A percentile compares a stretch with the other conserved stretches of the same genome.
Evolutionary conservation across 2,113 vertebrate genomes (phyloP).

Genomic region (Pollachius pollachius): DNA sequence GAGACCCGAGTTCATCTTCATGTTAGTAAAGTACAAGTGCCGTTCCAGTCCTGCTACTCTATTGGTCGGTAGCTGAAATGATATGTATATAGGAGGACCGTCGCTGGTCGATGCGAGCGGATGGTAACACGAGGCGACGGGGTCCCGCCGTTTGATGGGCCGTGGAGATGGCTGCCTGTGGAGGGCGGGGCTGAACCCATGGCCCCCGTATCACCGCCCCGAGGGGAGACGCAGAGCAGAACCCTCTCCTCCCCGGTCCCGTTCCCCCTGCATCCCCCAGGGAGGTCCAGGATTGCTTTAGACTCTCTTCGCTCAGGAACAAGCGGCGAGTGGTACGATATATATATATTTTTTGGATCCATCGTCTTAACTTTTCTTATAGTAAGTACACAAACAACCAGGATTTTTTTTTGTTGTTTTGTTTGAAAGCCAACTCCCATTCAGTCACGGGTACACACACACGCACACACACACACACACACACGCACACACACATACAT

Average conservation of each 20-base stretch:
- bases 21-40: slow-evolving; percentile 44
- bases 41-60: slow-evolving; percentile 46
- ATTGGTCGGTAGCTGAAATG: slow-evolving; percentile 64
- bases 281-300: too few species aligned
- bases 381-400: slow-evolving; percentile 30
- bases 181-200: too few species aligned
- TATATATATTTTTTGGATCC: neutral
- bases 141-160: neutral
- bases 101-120: neutral
- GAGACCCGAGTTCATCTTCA: slow-evolving; percentile 42
- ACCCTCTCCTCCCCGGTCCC: too few species aligned
- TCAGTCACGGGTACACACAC: neutral
- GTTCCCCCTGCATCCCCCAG: too few species aligned
- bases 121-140: neutral
- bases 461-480: slow-evolving; percentile 6
- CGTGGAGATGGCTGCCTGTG: too few species aligned
- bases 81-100: slow-evolving; percentile 42
- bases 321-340: too few species aligned
- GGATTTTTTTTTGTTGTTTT: too few species aligned
- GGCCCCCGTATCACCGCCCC: too few species aligned
- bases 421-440: neutral
- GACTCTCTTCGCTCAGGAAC: too few species aligned
- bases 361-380: slow-evolving; percentile 33
- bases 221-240: too few species aligned
- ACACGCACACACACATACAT: slow-evolving; percentile 35